phyloP scores from a whole-genome alignment of 2,797 vertebrate species.

The Helarctos malayanus region DNA sequence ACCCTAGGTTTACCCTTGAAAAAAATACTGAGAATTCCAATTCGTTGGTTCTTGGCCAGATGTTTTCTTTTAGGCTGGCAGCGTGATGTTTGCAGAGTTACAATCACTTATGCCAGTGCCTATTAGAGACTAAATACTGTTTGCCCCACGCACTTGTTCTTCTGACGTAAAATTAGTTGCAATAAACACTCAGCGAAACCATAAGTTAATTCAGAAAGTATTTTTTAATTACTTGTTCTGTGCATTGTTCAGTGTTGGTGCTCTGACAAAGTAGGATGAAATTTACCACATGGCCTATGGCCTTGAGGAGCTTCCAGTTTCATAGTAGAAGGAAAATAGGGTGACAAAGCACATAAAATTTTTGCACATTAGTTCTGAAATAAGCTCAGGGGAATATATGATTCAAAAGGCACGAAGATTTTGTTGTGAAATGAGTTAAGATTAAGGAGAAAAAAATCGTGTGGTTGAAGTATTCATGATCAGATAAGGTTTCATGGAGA shows the following conservation, averaged over 20 bases:
- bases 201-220: constrained; percentile 33
- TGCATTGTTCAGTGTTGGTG: neutral
- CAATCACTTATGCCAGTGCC: neutral
- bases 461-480: neutral
- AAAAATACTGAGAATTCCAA: constrained; percentile 82
- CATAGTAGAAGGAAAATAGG: neutral
- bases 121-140: neutral
- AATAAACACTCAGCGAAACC: constrained; percentile 43
- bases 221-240: constrained; percentile 12
- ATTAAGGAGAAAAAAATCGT: neutral
- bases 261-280: constrained; percentile 3
- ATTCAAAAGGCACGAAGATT: neutral
- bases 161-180: constrained; percentile 60
- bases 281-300: neutral
- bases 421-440: neutral
- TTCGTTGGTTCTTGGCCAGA: constrained; percentile 74
- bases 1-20: constrained; percentile 83
- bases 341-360: neutral
- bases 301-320: neutral
- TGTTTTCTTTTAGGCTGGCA: constrained; percentile 80
- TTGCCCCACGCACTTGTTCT: neutral
- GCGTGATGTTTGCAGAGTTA: constrained; percentile 76
- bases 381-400: neutral
- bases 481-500: neutral
- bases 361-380: neutral